phyloP scores from a whole-genome alignment of 2,797 vertebrate species.

The Xenentodon cancila region DNA sequence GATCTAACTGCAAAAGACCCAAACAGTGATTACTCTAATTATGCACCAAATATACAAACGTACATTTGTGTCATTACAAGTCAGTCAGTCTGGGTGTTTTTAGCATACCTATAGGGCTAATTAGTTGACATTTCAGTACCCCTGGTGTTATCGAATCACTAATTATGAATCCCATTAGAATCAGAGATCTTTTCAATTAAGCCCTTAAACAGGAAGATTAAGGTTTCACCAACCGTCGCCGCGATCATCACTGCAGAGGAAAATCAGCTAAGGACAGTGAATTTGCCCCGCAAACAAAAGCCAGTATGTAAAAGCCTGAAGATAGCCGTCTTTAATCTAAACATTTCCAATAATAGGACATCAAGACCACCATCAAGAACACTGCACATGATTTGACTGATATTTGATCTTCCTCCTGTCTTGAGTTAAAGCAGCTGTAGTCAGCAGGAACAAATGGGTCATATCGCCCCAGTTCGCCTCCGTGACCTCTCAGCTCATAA shows the following conservation, averaged over 20 bases:
- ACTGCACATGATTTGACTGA: constrained; percentile 7
- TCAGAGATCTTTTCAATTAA: constrained; percentile 49
- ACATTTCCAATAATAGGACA: constrained; percentile 17
- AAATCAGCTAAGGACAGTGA: constrained; percentile 22
- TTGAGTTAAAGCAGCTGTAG: constrained; percentile 49
- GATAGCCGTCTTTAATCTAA: constrained; percentile 10
- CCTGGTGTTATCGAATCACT: constrained; percentile 38
- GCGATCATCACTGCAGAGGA: neutral
- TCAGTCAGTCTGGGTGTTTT: constrained; percentile 19
- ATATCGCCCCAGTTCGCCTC: constrained; percentile 35
- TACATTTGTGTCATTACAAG: constrained; percentile 3
- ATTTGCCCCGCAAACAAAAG: neutral
- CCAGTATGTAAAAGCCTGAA: neutral
- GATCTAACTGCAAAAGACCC: constrained; percentile 45
- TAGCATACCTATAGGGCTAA: constrained; percentile 33
- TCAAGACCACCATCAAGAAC: constrained; percentile 13
- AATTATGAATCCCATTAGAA: constrained; percentile 49
- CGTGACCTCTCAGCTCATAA: constrained; percentile 58
- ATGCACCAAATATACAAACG: constrained; percentile 37
- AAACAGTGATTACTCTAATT: constrained; percentile 49
- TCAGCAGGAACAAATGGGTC: constrained; percentile 60
- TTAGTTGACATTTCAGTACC: constrained; percentile 49
- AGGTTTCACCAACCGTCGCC: constrained; percentile 3
- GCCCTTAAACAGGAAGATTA: constrained; percentile 39
- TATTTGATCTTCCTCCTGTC: constrained; percentile 13